A percentile compares a stretch with the other conserved stretches of the same genome.
These are phyloP conservation scores for Erebia ligea DNA, from an alignment of 2,888 invertebrate species.

Conservation along the genomic window DNA sequence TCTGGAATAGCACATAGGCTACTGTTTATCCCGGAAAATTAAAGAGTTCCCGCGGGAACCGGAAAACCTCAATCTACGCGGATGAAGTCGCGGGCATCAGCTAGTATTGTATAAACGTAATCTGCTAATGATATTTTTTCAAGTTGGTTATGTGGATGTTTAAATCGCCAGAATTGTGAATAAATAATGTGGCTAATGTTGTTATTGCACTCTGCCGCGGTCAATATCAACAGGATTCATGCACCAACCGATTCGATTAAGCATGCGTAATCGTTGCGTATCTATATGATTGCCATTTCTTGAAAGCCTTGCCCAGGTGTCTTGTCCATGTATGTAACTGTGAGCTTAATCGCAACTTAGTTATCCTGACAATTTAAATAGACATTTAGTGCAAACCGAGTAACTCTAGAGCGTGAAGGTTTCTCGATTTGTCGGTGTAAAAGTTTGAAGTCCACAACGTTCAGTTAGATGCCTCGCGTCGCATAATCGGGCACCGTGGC, in stretches of 20 bases:
- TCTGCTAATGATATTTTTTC: not conserved
- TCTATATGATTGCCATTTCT: conserved; percentile 66
- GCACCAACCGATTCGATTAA: conserved; percentile 51
- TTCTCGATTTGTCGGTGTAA: conserved; percentile 71
- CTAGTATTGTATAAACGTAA: not conserved
- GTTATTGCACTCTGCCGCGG: conserved; percentile 41
- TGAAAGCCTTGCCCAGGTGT: conserved; percentile 70
- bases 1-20: too few relatives aligned
- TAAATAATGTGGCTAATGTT: conserved; percentile 40
- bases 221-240: conserved; percentile 48
- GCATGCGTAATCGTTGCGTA: conserved; percentile 61
- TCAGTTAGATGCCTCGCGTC: conserved; percentile 68
- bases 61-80: too few relatives aligned
- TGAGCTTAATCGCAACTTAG: conserved; percentile 72
- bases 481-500: conserved; percentile 65
- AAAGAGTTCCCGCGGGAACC: too few relatives aligned
- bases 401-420: conserved; percentile 44
- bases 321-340: conserved; percentile 71
- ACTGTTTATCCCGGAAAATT: too few relatives aligned
- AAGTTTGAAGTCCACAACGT: conserved; percentile 75
- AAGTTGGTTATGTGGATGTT: not conserved
- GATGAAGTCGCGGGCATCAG: too few relatives aligned
- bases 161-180: not conserved
- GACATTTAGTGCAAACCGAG: conserved; percentile 40
- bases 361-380: conserved; percentile 63